Evolutionary conservation across 1,140 invertebrate genomes (phyloP).

Genomic region (Rhysida immarginata): DNA sequence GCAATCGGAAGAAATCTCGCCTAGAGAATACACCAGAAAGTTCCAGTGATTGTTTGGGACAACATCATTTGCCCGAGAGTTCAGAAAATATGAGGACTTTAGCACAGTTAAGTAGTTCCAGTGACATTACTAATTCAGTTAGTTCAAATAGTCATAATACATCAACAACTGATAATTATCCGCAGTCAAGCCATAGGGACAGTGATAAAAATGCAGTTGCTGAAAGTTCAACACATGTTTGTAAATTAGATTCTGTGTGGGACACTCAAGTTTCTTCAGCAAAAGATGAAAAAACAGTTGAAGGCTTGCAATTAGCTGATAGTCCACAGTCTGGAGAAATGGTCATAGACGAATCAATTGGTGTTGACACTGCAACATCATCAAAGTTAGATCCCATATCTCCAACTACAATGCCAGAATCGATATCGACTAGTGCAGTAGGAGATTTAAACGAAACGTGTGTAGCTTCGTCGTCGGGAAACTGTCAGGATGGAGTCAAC

Average conservation of each 20-base stretch:
- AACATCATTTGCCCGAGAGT: slow-evolving; percentile 14
- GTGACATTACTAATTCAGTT: background rate
- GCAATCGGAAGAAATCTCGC: slow-evolving; percentile 10
- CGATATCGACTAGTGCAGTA: slow-evolving; percentile 10
- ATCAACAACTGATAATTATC: background rate
- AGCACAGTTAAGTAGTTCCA: slow-evolving; percentile 10
- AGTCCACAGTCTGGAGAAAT: slow-evolving; percentile 39
- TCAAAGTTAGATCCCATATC: slow-evolving; percentile 15
- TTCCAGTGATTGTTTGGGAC: slow-evolving; percentile 13
- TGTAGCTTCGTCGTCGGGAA: slow-evolving; percentile 4
- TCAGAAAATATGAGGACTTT: slow-evolving; percentile 5
- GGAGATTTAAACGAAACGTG: slow-evolving; percentile 1
- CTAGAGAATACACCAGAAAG: slow-evolving; percentile 15
- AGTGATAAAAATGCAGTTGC: slow-evolving; percentile 4
- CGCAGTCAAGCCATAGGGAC: slow-evolving; percentile 10
- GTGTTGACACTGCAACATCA: slow-evolving; percentile 14
- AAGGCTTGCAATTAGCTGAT: slow-evolving; percentile 20
- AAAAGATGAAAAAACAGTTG: slow-evolving; percentile 7
- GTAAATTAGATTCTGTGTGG: slow-evolving; percentile 3
- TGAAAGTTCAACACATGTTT: slow-evolving; percentile 11
- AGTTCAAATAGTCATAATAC: background rate
- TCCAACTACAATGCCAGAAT: slow-evolving; percentile 8
- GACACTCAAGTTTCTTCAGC: slow-evolving; percentile 11
- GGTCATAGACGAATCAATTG: slow-evolving; percentile 38
- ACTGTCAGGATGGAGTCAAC: slow-evolving; percentile 10